These are phyloP conservation scores for Hipposideros larvatus DNA, from an alignment of 2,797 vertebrate genomes.

Conservation along the genomic window DNA sequence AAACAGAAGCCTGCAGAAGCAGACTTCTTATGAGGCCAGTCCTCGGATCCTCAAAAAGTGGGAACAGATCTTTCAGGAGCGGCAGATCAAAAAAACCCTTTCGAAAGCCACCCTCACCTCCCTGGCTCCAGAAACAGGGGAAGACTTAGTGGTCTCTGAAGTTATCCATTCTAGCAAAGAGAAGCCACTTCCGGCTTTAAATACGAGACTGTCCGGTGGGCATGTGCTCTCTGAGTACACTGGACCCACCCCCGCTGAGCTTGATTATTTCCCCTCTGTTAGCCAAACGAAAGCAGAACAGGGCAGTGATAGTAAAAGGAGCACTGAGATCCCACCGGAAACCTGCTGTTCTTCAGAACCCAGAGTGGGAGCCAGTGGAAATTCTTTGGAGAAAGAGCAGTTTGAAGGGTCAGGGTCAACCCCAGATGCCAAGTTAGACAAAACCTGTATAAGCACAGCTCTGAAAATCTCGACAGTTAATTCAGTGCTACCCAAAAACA, in stretches of 20 bases:
- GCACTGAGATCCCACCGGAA: slow-evolving; percentile 23
- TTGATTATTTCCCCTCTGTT: slow-evolving; percentile 82
- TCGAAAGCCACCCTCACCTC: slow-evolving; percentile 94
- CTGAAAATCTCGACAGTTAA: slow-evolving; percentile 65
- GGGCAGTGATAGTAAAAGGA: slow-evolving; percentile 58
- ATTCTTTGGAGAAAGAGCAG: slow-evolving; percentile 70
- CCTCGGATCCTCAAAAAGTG: slow-evolving; percentile 96
- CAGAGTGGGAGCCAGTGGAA: not conserved
- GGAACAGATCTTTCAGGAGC: slow-evolving; percentile 96
- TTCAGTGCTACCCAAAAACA: slow-evolving; percentile 64
- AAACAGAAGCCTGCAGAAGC: slow-evolving; percentile 92
- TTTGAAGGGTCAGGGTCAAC: slow-evolving; percentile 73
- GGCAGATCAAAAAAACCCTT: slow-evolving; percentile 92
- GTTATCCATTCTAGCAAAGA: slow-evolving; percentile 74
- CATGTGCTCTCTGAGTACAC: not conserved
- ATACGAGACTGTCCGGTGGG: slow-evolving; percentile 59
- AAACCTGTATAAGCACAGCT: slow-evolving; percentile 77
- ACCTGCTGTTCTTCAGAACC: slow-evolving; percentile 11
- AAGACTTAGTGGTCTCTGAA: slow-evolving; percentile 72
- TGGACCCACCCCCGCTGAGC: slow-evolving; percentile 48
- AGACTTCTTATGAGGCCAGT: slow-evolving; percentile 95
- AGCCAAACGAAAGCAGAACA: slow-evolving; percentile 75
- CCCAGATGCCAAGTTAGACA: slow-evolving; percentile 72
- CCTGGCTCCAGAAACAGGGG: slow-evolving; percentile 74
- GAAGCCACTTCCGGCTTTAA: not conserved